Conservation (phyloP, 1,140 invertebrate species). For the Polyergus mexicanus region DNA sequence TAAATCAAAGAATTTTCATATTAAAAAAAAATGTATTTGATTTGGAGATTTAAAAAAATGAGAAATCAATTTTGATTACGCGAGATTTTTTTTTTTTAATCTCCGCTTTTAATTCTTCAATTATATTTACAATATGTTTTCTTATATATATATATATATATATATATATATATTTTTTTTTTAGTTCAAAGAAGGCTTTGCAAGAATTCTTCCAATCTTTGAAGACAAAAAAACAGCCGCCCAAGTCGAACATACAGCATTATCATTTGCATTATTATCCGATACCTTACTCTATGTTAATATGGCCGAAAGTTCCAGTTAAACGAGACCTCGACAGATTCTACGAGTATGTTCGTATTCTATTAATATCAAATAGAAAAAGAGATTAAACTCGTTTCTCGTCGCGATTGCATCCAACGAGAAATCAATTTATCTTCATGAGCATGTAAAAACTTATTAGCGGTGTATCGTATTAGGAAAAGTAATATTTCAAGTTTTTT, state of each 20-base stretch:
- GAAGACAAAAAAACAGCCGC: conserved; percentile 27
- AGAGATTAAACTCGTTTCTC: neutral
- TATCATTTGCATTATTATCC: conserved; percentile 67
- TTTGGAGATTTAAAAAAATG: too few relatives aligned
- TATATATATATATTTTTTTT: conserved; percentile 42
- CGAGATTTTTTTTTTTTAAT: neutral
- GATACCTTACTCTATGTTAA: neutral
- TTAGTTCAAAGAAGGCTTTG: conserved; percentile 61
- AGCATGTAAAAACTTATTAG: neutral
- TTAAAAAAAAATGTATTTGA: too few relatives aligned
- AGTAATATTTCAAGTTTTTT: conserved; percentile 26
- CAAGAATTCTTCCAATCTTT: conserved; percentile 54
- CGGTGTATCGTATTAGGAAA: neutral
- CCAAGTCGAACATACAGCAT: conserved; percentile 40
- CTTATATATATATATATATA: conserved; percentile 37
- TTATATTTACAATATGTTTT: conserved; percentile 14
- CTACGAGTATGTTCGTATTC: conserved; percentile 48
- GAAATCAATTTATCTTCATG: neutral
- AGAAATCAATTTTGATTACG: too few relatives aligned
- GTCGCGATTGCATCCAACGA: neutral
- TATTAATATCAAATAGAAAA: neutral
- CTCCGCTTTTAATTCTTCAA: neutral
- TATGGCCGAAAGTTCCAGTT: conserved; percentile 35
- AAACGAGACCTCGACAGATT: conserved; percentile 56
- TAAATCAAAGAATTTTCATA: too few relatives aligned